phyloP scores from a whole-genome alignment of 1,140 invertebrate genomes.

The Drosophila obscura region DNA sequence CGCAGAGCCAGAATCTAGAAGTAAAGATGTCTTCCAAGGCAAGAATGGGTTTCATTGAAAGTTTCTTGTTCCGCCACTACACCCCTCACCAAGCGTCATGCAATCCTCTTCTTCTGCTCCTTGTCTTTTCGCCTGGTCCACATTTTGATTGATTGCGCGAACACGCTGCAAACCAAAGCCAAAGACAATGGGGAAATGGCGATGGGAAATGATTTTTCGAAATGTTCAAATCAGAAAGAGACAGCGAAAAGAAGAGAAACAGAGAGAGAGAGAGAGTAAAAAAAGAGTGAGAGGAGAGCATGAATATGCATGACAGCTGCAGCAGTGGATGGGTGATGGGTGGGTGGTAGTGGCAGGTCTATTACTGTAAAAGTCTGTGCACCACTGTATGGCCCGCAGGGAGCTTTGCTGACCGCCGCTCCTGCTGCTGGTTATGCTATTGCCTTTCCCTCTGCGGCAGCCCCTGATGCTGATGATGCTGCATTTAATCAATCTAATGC shows the following conservation, averaged over 20 bases:
- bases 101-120: conserved; percentile 18
- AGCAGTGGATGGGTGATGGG: conserved; percentile 21
- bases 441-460: no score
- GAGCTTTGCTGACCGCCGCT: conserved; percentile 27
- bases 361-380: conserved; percentile 6
- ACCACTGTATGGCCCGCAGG: conserved; percentile 18
- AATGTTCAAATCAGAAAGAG: conserved; percentile 34
- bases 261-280: background rate
- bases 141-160: conserved; percentile 77
- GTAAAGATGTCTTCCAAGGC: no score
- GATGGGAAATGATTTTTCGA: conserved; percentile 49
- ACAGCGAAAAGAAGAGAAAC: background rate
- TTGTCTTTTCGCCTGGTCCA: conserved; percentile 34
- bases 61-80: background rate
- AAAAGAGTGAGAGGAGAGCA: conserved; percentile 14
- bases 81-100: background rate
- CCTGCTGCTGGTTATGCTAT: no score
- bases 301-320: conserved; percentile 54
- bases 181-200: conserved; percentile 60
- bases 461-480: background rate
- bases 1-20: background rate
- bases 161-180: conserved; percentile 35
- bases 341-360: background rate
- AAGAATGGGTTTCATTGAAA: background rate
- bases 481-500: conserved; percentile 62